These are phyloP conservation scores for Acipenser oxyrinchus DNA, from an alignment of 2,797 vertebrate species.

Conservation along the genomic window DNA sequence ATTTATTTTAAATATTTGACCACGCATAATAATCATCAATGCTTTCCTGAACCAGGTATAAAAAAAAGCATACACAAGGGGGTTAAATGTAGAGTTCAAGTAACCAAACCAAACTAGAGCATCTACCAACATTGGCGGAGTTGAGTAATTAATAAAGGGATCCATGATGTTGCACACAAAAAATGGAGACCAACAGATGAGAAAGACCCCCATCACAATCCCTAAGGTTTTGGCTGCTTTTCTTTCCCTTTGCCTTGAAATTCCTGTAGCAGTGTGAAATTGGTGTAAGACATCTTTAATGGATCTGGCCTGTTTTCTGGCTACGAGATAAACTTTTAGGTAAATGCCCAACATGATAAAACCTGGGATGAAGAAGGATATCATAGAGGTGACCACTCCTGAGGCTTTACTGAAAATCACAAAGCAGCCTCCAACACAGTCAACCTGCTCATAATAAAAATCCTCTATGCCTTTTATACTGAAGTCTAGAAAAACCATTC, in stretches of 20 bases:
- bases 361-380: slow-evolving; percentile 9
- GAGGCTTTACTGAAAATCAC: slow-evolving; percentile 4
- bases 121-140: slow-evolving; percentile 1
- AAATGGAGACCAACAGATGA: slow-evolving; percentile 17
- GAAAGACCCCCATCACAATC: slow-evolving; percentile 15
- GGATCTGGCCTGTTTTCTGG: slow-evolving; percentile 11
- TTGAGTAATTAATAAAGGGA: slow-evolving; percentile 8
- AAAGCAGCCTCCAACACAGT: slow-evolving; percentile 8
- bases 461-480: slow-evolving; percentile 13
- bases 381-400: slow-evolving; percentile 3
- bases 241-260: slow-evolving; percentile 8
- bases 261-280: not conserved
- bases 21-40: slow-evolving; percentile 7
- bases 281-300: slow-evolving; percentile 7
- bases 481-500: slow-evolving; percentile 9
- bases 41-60: slow-evolving; percentile 16
- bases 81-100: slow-evolving; percentile 15
- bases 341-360: slow-evolving; percentile 18
- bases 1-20: slow-evolving; percentile 12
- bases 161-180: slow-evolving; percentile 9
- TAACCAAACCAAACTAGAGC: slow-evolving; percentile 14
- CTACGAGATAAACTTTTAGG: slow-evolving; percentile 11
- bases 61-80: slow-evolving; percentile 16
- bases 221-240: slow-evolving; percentile 16
- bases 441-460: not conserved